Conservation (phyloP, 1,140 invertebrate species). For the Harlomillsia oculata region DNA sequence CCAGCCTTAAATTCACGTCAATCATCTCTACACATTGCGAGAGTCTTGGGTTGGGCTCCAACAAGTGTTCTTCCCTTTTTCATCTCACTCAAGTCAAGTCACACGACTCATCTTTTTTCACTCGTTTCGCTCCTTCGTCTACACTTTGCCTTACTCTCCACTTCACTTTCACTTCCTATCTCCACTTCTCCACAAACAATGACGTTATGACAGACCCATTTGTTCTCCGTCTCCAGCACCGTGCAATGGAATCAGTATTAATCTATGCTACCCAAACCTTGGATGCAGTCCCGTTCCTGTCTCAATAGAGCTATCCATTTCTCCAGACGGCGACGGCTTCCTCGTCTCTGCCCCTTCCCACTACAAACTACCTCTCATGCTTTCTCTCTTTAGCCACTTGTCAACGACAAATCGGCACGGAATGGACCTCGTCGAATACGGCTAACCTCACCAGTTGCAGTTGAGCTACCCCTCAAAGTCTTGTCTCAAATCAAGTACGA, state of each 20-base stretch:
- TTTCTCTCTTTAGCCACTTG: no score
- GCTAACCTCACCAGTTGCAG: no score
- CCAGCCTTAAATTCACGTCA: slow-evolving; percentile 29
- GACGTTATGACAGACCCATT: slow-evolving; percentile 25
- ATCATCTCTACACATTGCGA: slow-evolving; percentile 21
- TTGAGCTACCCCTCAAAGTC: no score
- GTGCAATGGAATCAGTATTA: slow-evolving; percentile 14
- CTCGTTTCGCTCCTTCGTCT: no score
- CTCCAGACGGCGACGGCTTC: no score
- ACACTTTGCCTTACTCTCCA: slow-evolving; percentile 11
- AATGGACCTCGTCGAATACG: no score
- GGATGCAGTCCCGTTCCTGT: slow-evolving; percentile 3
- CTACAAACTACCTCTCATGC: no score
- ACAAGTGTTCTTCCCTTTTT: slow-evolving; percentile 20
- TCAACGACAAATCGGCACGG: no score
- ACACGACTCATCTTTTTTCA: slow-evolving; percentile 24
- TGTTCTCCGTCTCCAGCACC: slow-evolving; percentile 19
- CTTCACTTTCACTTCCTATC: slow-evolving; percentile 4
- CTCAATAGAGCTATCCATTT: no score
- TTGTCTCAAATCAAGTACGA: no score
- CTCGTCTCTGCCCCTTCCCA: no score
- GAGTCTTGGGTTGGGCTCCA: not conserved
- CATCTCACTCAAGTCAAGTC: slow-evolving; percentile 7
- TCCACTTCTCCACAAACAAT: no score
- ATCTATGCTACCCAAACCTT: slow-evolving; percentile 18